Percentiles rank a stretch among this genome's conserved stretches.
Conservation (phyloP, 2,113 vertebrate species). For the Tonatia bakeri region DNA sequence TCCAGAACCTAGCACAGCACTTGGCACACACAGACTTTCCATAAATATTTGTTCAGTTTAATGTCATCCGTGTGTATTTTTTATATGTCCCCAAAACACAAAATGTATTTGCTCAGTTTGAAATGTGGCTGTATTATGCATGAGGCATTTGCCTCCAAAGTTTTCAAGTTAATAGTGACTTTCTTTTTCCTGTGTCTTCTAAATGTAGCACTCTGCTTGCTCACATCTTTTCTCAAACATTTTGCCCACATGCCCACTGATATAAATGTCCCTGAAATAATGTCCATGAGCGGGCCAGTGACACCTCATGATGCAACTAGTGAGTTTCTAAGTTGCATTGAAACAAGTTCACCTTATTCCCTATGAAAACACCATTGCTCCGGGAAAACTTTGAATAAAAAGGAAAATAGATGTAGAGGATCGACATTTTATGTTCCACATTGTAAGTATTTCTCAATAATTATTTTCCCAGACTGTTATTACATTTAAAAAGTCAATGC, state of each 20-base stretch:
- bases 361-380: not conserved
- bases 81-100: not conserved
- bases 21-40: not conserved
- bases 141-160: not conserved
- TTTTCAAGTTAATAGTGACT: not conserved
- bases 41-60: not conserved
- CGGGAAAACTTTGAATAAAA: not conserved
- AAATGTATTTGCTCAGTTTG: not conserved
- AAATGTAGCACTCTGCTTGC: not conserved
- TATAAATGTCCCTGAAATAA: slow-evolving; percentile 49
- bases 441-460: not conserved
- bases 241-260: not conserved
- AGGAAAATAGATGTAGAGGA: not conserved
- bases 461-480: not conserved
- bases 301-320: slow-evolving; percentile 66
- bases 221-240: slow-evolving; percentile 24
- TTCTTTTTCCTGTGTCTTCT: not conserved
- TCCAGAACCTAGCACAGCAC: not conserved
- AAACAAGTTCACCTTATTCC: slow-evolving; percentile 59
- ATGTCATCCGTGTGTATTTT: slow-evolving; percentile 9
- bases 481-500: not conserved
- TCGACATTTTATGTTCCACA: not conserved
- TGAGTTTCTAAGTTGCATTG: slow-evolving; percentile 65
- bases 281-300: not conserved
- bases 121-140: not conserved